A percentile compares a stretch with the other conserved stretches of the same genome.
Conservation (phyloP, 2,113 vertebrate species). For the Chlamydotis undulata region DNA sequence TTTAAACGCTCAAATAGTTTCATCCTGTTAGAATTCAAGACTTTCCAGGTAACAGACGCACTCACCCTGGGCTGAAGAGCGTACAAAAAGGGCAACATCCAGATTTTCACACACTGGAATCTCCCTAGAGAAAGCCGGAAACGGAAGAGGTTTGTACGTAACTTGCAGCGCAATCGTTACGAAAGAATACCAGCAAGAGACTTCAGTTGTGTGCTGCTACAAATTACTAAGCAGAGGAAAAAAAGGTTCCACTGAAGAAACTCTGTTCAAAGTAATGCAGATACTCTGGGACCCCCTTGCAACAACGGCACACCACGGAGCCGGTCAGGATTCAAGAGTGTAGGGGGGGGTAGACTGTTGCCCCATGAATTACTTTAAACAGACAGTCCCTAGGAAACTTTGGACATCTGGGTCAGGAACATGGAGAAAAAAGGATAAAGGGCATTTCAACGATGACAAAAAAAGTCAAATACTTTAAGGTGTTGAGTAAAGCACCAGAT, state of each 20-base stretch:
- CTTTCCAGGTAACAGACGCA: not conserved
- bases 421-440: not conserved
- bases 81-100: not conserved
- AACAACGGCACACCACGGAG: not conserved
- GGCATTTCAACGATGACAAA: not conserved
- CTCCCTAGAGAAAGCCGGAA: constrained; percentile 16
- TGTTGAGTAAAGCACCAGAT: constrained; percentile 38
- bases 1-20: not conserved
- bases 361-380: not conserved
- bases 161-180: not conserved
- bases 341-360: not conserved
- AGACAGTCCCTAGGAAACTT: constrained; percentile 9
- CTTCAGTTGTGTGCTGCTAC: not conserved
- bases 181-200: constrained; percentile 30
- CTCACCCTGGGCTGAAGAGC: not conserved
- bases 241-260: not conserved
- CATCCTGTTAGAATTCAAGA: constrained; percentile 43
- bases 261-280: constrained; percentile 15
- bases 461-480: constrained; percentile 7
- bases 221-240: not conserved
- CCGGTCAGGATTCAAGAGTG: not conserved
- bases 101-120: not conserved
- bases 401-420: not conserved
- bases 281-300: not conserved
- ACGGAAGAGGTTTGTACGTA: not conserved